These are phyloP conservation scores for Virgularia gustaviana DNA, from an alignment of 92 coral and sea anemone genomes.

Conservation along the genomic window DNA sequence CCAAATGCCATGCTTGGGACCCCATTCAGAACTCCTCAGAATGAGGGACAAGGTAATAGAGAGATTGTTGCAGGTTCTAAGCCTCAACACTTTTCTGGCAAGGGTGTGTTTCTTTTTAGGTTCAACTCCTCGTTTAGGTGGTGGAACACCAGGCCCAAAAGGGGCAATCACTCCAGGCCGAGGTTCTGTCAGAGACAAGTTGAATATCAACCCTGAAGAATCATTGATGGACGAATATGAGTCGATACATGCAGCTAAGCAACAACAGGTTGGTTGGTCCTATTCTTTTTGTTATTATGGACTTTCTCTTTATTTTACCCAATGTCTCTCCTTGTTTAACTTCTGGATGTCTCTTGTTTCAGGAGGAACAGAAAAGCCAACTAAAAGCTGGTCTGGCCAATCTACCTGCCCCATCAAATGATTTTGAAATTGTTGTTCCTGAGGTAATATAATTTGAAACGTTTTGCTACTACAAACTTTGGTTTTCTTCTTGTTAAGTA, in stretches of 20 bases:
- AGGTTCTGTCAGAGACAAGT: conserved; percentile 82
- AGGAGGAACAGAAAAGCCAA: conserved; percentile 76
- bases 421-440: conserved; percentile 96
- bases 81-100: neutral
- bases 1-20: conserved; percentile 91
- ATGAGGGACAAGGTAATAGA: conserved; percentile 68
- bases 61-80: neutral
- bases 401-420: conserved; percentile 90
- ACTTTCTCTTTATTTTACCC: neutral
- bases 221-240: conserved; percentile 80
- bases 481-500: neutral
- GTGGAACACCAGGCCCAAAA: conserved; percentile 64
- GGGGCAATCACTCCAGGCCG: conserved; percentile 72
- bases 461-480: neutral
- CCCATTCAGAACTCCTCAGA: conserved; percentile 95
- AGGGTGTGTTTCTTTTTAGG: conserved; percentile 42
- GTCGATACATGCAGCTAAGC: conserved; percentile 69
- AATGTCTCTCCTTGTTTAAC: too few relatives aligned
- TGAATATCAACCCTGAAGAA: conserved; percentile 92
- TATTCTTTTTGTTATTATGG: neutral
- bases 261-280: conserved; percentile 64
- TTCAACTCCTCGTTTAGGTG: conserved; percentile 74
- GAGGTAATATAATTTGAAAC: conserved; percentile 54
- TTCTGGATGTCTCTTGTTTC: neutral
- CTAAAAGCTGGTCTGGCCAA: conserved; percentile 85